These are phyloP conservation scores for Drosophila jambulina DNA, from an alignment of 1,140 invertebrate genomes.

Conservation along the genomic window DNA sequence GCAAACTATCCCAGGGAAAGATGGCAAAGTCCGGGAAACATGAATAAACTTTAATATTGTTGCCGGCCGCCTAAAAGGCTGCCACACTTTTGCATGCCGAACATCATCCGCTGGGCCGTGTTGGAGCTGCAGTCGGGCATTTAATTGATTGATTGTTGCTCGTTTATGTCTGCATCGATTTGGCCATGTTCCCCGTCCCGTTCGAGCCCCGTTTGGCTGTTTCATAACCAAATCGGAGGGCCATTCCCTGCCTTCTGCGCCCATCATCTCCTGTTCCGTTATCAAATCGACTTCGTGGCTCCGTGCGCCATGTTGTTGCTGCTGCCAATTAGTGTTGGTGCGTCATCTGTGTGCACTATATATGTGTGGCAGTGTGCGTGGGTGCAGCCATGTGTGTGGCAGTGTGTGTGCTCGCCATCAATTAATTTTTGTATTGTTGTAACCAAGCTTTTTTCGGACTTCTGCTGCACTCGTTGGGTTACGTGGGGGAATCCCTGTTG, in stretches of 20 bases:
- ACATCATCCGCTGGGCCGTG: constrained; percentile 39
- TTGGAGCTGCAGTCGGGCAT: constrained; percentile 63
- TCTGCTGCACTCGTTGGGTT: constrained; percentile 26
- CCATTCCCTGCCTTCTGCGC: constrained; percentile 12
- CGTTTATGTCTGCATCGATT: constrained; percentile 80
- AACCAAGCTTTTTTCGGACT: constrained; percentile 41
- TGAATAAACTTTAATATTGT: constrained; percentile 61
- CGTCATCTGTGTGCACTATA: constrained; percentile 42
- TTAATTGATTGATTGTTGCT: constrained; percentile 82
- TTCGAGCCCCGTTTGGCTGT: constrained; percentile 27
- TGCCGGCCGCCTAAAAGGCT: constrained; percentile 44
- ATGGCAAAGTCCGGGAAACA: constrained; percentile 27
- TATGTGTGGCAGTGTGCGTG: constrained; percentile 14
- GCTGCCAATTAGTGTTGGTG: constrained; percentile 79
- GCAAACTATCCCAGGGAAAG: constrained; percentile 17
- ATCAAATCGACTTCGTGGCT: constrained; percentile 74
- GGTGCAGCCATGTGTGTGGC: constrained; percentile 3
- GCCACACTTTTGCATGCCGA: constrained; percentile 43
- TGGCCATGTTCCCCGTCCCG: constrained; percentile 29
- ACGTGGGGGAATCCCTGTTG: constrained; percentile 44
- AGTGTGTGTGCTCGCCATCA: constrained; percentile 61
- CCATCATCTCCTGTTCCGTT: constrained; percentile 43
- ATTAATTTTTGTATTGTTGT: constrained; percentile 78
- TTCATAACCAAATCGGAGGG: constrained; percentile 60
- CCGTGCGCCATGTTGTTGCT: constrained; percentile 52